These are phyloP conservation scores for Acridotheres tristis DNA, from an alignment of 2,797 vertebrate genomes.

Conservation along the genomic window DNA sequence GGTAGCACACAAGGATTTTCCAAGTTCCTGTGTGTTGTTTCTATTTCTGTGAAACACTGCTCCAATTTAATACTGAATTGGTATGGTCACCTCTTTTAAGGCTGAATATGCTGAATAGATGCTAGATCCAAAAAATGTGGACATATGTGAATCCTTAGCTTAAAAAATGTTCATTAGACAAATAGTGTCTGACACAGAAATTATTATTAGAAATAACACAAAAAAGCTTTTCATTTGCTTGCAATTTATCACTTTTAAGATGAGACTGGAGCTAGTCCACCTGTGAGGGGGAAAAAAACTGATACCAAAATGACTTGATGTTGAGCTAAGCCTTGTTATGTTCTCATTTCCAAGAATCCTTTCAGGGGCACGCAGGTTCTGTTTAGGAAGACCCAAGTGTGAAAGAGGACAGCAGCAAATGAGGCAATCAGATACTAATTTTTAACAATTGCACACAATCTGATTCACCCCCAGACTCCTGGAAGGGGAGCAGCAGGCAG, in stretches of 20 bases:
- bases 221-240: not conserved
- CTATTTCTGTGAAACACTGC: not conserved
- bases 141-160: not conserved
- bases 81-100: not conserved
- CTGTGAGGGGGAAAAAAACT: not conserved
- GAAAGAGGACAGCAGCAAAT: constrained; percentile 1
- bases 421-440: not conserved
- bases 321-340: not conserved
- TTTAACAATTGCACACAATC: constrained; percentile 2
- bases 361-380: not conserved
- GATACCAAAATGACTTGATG: not conserved
- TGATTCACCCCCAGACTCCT: not conserved
- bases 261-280: not conserved
- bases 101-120: not conserved
- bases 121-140: not conserved
- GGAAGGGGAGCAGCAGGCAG: constrained; percentile 42
- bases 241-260: not conserved
- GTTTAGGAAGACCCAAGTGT: not conserved
- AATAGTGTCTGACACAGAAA: not conserved
- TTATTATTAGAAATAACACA: not conserved
- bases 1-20: not conserved
- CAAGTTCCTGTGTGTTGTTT: not conserved
- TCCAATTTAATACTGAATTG: not conserved
- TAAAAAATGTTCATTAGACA: not conserved
- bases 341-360: constrained; percentile 4